phyloP scores from a whole-genome alignment of 1,140 invertebrate species.

The Amyelois transitella region DNA sequence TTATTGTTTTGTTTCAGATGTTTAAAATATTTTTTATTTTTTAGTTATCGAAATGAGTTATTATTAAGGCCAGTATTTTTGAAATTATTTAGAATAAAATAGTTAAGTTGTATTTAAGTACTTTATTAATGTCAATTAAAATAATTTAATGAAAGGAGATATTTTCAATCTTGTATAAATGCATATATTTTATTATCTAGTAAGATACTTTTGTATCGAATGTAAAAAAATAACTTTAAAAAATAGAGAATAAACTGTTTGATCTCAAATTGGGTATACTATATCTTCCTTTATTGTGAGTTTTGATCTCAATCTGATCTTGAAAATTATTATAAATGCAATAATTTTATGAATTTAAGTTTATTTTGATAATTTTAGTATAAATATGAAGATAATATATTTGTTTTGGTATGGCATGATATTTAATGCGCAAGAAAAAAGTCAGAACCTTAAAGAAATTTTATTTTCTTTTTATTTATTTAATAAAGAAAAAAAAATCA shows the following conservation, averaged over 20 bases:
- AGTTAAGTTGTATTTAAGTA: not conserved
- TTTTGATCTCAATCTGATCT: slow-evolving; percentile 43
- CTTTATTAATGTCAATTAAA: too few species aligned
- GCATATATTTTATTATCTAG: too few species aligned
- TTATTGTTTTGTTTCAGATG: slow-evolving; percentile 53
- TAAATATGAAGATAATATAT: not conserved
- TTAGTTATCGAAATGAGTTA: slow-evolving; percentile 11
- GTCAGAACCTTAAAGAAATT: too few species aligned
- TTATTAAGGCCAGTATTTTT: slow-evolving; percentile 58
- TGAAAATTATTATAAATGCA: not conserved
- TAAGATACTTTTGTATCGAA: not conserved
- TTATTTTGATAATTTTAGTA: not conserved
- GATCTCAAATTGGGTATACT: slow-evolving; percentile 57
- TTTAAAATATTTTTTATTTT: slow-evolving; percentile 29
- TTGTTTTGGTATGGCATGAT: not conserved
- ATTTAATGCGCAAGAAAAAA: too few species aligned
- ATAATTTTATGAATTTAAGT: not conserved
- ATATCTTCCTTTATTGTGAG: slow-evolving; percentile 24
- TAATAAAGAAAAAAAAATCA: too few species aligned
- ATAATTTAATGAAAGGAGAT: too few species aligned
- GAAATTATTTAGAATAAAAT: slow-evolving; percentile 31
- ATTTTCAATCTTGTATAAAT: too few species aligned
- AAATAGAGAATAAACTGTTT: slow-evolving; percentile 9
- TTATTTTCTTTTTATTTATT: too few species aligned
- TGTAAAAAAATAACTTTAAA: not conserved